Conservation (phyloP, 2,888 invertebrate species). For the Aphodius granarius region DNA sequence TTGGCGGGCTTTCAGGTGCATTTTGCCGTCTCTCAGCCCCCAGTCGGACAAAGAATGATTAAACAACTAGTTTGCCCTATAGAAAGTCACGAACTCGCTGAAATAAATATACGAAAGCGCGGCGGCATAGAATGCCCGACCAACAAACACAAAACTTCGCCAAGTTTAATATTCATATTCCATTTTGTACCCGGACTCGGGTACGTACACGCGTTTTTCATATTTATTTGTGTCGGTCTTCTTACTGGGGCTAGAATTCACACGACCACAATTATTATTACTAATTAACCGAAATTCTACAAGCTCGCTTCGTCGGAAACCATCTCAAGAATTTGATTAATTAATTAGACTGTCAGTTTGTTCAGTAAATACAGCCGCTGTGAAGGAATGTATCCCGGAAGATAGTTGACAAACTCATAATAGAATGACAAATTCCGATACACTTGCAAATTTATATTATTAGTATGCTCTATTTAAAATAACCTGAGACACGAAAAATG, state of each 20-base stretch:
- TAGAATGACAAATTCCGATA: neutral
- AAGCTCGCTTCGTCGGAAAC: slow-evolving; percentile 12
- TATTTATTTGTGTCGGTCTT: slow-evolving; percentile 5
- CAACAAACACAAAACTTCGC: slow-evolving; percentile 38
- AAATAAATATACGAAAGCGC: slow-evolving; percentile 10
- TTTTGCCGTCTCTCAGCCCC: neutral
- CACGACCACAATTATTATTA: slow-evolving; percentile 15
- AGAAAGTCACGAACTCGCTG: slow-evolving; percentile 25
- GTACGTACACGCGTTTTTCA: slow-evolving; percentile 27
- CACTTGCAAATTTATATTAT: too few species aligned
- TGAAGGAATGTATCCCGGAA: neutral
- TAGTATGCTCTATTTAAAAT: too few species aligned
- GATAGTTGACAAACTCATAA: neutral
- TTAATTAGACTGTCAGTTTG: slow-evolving; percentile 5
- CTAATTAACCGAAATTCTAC: slow-evolving; percentile 7
- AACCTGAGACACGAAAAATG: neutral
- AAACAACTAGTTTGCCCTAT: slow-evolving; percentile 25
- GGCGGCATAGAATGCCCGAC: slow-evolving; percentile 13
- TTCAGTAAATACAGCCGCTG: neutral
- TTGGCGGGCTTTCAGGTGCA: neutral
- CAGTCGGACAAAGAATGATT: slow-evolving; percentile 14
- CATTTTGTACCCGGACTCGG: slow-evolving; percentile 31
- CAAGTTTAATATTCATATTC: slow-evolving; percentile 40
- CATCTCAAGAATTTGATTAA: neutral
- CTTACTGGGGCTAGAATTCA: neutral